phyloP scores from a whole-genome alignment of 2,888 invertebrate genomes.

The Caenorhabditis sp. region DNA sequence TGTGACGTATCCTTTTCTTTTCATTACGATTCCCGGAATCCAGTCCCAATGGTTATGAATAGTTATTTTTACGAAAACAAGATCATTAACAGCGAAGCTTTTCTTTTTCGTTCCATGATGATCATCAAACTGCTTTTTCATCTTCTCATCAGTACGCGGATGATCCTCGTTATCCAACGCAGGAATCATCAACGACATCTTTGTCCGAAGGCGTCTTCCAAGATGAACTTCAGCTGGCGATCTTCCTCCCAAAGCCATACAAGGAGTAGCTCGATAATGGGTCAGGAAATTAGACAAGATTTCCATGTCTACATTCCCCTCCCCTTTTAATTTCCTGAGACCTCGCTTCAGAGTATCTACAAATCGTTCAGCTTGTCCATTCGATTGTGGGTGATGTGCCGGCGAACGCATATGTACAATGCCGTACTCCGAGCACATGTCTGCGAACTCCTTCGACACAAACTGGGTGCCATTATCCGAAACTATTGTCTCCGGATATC shows the following conservation, averaged over 20 bases:
- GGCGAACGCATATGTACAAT: conserved; percentile 62
- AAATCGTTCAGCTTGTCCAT: conserved; percentile 73
- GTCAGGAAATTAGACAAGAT: background rate
- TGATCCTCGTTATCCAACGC: too few species aligned
- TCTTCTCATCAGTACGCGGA: too few species aligned
- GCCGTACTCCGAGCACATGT: conserved; percentile 34
- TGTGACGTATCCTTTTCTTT: background rate
- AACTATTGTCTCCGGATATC: conserved; percentile 54
- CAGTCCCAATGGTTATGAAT: background rate
- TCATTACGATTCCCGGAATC: background rate
- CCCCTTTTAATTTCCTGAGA: background rate
- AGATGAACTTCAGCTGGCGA: conserved; percentile 8
- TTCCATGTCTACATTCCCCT: background rate
- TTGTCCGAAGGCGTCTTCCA: background rate
- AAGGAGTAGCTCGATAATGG: background rate
- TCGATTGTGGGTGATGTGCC: conserved; percentile 70
- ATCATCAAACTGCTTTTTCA: background rate
- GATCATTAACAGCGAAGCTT: background rate
- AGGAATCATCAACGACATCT: conserved; percentile 4
- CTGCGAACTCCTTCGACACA: conserved; percentile 57
- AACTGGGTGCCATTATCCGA: conserved; percentile 72
- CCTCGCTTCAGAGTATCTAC: conserved; percentile 23
- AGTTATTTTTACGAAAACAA: background rate
- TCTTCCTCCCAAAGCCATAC: background rate
- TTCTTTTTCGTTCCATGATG: background rate